Base-by-base conservation (phyloP, 2,113 vertebrate species). In the rabbit (Oryctolagus cuniculus) region DNA sequence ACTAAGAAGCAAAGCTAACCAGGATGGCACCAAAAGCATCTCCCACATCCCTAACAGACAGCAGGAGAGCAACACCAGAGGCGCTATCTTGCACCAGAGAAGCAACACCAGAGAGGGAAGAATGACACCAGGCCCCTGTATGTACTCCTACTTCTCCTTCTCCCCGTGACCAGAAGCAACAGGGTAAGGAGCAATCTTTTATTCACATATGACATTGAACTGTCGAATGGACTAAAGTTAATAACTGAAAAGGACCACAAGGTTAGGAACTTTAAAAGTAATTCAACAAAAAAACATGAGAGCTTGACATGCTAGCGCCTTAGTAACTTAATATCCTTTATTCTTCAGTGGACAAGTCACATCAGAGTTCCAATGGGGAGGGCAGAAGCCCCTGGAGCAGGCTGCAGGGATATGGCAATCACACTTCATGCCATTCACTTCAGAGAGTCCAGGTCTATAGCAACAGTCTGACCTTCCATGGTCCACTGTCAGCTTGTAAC, bases 191-290 rank as follows among this genome's bases (percentile, higher is more conserved):
- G 2, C 4, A 77, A 79, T 36, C 49, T 91, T 82, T 87, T n/a
- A 70, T 17, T 82, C n/a, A 86, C 15, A 82, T 27, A 31, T 49
- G 17, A 89, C n/a, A 49, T 16, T 79, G 19, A 36, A 83, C 49
- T 69, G 87, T 73, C 72, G 58, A 83, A 87, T 12, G 51, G n/a
- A 63, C 25, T 93, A 53, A 72, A 92, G 82, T 96, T 91, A 51
- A 38, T 81, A 77, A 94, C 4, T 88, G 31, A 79, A 83, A 95
- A 78, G 29, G 4, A 91, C 55, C 64, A 91, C 44, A 44, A 85
- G 13, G 24, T 89, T 79, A 83, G 73, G 85, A 79, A 83, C 88
- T 77, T 24, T 19, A 73, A 89, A 89, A 91, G 24, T 9, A 94
- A 86, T 0, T 73, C 15, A 85, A 44, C 25, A 91, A 79, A 77